Evolutionary conservation across 2,797 vertebrate genomes (phyloP), one percentile per base, ranked within the genome.

Genomic region (Rhynchotus rufescens): DNA sequence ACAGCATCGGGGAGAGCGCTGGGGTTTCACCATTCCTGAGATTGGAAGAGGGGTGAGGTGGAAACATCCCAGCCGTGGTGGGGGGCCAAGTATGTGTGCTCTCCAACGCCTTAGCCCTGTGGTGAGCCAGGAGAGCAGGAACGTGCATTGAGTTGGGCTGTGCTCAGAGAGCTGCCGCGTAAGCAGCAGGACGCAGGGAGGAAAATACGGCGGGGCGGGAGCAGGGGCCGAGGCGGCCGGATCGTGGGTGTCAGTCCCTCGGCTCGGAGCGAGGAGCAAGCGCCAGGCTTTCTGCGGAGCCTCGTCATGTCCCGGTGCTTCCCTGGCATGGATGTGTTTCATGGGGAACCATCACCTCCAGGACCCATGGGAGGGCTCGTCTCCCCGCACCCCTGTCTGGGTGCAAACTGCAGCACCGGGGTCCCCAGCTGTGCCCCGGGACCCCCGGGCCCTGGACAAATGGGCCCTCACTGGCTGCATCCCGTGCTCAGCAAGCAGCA

Each of bases 401-500:
- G 45, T 47, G 45, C 45, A 47, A 22, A 47, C 45, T 21, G 20
- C 45, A 47, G 20, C 21, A 47, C 45, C 10, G 20, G 45, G 45
- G 45, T 6, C 57, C 40, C 3, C n/a, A 47, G 36, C 72, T 67
- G 23, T 72, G 51, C 23, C 28, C 42, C 51, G 79, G 45, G 32
- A 56, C 11, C 19, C n/a, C 7, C 1, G 6, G 22, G 23, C 20
- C 82, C 36, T 28, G 40, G 34, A 68, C 2, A 3, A 72, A 40
- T 0, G 5, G 32, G n/a, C 25, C 1, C 2, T 15, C 0, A 1
- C 7, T 36, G 54, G 34, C 21, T 38, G 60, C 60, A 40, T 34
- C 66, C 32, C 0, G 0, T 0, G 0, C 30, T 44, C 3, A 1
- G 76, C 49, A 72, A 68, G 34, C 84, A 17, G 3, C 32, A 15